Evolutionary conservation across 2,888 invertebrate species (phyloP), one percentile per base, ranked within the genome.

Genomic region (Neoascia interrupta): DNA sequence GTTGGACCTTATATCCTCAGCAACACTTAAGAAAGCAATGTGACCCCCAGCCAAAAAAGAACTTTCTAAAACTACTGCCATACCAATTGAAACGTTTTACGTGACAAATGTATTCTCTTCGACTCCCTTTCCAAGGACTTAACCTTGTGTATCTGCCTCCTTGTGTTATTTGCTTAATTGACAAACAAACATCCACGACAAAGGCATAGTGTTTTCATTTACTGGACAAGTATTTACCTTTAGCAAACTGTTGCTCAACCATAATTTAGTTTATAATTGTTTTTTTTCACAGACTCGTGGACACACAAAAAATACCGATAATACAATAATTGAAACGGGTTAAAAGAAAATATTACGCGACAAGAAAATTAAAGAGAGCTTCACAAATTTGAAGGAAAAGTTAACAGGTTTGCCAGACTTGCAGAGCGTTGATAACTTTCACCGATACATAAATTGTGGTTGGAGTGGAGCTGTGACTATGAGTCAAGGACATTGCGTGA

Each of bases 261-360:
- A 61, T 70, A 70, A 70, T 53, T 70, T 45, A 53, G 18, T 61
- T 53, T 31, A 53, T 31, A 61, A 45, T 61, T 26, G 61, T 45
- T 16, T 19, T 53, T n/a, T 31, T 21, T 10, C 49, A 19, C 19
- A 37, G 6, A 39, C 15, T 18, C 26, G 16, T 13, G 13, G 10
- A n/a, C n/a, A n/a, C n/a, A n/a, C n/a, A n/a, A n/a, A n/a, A n/a
- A n/a, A n/a, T n/a, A n/a, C 11, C 37, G 36, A 23, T 23, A 37
- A 47, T 26, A 36, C 21, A 47, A 37, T 36, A 36, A 36, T 36
- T n/a, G n/a, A n/a, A n/a, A n/a, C n/a, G n/a, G n/a, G n/a, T n/a
- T n/a, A n/a, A n/a, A n/a, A n/a, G n/a, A n/a, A n/a, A n/a, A n/a
- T n/a, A n/a, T n/a, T n/a, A n/a, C n/a, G n/a, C n/a, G n/a, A n/a